Evolutionary conservation across 2,113 vertebrate species (phyloP), one percentile per base, ranked within the genome.

Genomic region (Steatornis caripensis): DNA sequence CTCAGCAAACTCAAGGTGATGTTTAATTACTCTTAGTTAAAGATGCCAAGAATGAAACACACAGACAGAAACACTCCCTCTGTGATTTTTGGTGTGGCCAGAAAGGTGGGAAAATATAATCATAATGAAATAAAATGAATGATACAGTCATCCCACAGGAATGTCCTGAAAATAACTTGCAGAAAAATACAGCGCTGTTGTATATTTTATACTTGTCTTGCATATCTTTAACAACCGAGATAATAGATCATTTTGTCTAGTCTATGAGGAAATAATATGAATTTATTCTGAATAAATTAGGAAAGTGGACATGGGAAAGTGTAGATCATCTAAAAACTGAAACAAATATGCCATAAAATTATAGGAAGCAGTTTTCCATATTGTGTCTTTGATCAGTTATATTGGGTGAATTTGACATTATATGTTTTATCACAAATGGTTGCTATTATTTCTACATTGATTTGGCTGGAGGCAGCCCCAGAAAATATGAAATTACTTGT

Each of bases 401-500:
- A 78, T 70, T 84, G 58, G 48, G 13, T 83, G 51, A 83, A 89
- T 84, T 93, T 90, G 54, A 76, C 30, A 54, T 82, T 70, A 23
- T 36, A 37, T n/a, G 9, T 80, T 86, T 89, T 88, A 84, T 82
- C 71, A 53, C 77, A 92, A 96, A 95, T 88, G 60, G 15, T 57
- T 93, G 39, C 29, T 84, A 76, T 89, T 95, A 85, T 89, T 96
- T 90, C 39, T 74, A 54, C 81, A 72, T 32, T 76, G 48, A 93
- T 89, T 82, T 93, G 69, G 32, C 90, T 81, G n/a, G 20, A 90
- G 49, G 32, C 57, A 79, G 48, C 34, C 62, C n/a, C 55, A 62
- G 66, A 83, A 87, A 94, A 95, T 55, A 58, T 32, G 54, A 96
- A 94, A 89, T 84, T 55, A 64, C 41, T 96, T 93, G 68, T 91